Evolutionary conservation across 2,888 invertebrate genomes (phyloP).

Genomic region (Drosophila hamatofila): DNA sequence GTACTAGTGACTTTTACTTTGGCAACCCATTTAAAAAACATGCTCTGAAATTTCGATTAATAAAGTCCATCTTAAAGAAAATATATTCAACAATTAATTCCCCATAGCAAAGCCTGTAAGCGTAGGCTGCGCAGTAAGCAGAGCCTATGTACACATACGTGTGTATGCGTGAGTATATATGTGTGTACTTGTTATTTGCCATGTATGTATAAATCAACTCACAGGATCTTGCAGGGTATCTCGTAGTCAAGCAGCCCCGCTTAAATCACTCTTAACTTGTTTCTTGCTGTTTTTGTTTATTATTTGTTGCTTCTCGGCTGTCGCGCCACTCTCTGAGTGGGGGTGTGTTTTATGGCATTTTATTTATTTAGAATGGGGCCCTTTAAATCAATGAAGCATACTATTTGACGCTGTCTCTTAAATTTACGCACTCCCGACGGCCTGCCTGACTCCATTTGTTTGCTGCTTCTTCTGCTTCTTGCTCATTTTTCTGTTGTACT

Average conservation of each 20-base stretch:
- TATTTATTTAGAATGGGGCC: constrained; percentile 75
- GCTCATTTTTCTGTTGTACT: constrained; percentile 23
- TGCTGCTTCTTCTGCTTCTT: constrained; percentile 4
- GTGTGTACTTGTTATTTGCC: too few relatives aligned
- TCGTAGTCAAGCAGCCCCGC: neutral
- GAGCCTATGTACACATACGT: too few relatives aligned
- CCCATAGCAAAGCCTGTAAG: too few relatives aligned
- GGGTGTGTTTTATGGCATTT: constrained; percentile 69
- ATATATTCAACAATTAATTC: too few relatives aligned
- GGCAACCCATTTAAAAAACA: too few relatives aligned
- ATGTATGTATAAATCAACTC: neutral
- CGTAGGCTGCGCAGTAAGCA: too few relatives aligned
- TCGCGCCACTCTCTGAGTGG: constrained; percentile 37
- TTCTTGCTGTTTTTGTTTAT: constrained; percentile 39
- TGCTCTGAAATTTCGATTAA: too few relatives aligned
- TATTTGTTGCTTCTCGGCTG: constrained; percentile 62
- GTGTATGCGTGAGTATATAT: too few relatives aligned
- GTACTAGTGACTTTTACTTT: too few relatives aligned
- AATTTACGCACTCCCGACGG: constrained; percentile 60
- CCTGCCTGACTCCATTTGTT: neutral
- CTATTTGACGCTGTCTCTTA: constrained; percentile 68
- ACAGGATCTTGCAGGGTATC: neutral
- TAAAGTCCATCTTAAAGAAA: too few relatives aligned
- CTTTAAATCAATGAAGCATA: constrained; percentile 80
- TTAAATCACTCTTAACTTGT: neutral